Base-by-base conservation (phyloP, 2,797 vertebrate genomes). In the Anas bernieri region DNA sequence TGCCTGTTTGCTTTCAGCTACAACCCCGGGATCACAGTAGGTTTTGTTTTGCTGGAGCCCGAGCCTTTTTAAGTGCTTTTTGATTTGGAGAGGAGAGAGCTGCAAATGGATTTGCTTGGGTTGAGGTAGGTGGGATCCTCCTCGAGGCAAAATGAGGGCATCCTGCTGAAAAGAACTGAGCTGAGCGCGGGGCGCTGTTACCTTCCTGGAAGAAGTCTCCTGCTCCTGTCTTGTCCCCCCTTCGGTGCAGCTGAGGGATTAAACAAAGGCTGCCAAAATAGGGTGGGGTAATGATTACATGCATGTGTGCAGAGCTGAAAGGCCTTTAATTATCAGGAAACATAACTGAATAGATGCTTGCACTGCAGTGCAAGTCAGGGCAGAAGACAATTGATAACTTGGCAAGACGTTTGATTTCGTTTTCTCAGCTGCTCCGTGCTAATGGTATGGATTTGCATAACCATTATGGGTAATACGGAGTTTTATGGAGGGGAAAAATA, bases 271-370 rank as follows among this genome's bases (percentile, higher is more conserved):
- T 86, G 30, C 56, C 54, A 46, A 11, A 46, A 33, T 35, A 63
- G 82, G 70, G 52, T 70, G 82, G 61, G 45, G 69, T 88, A 20
- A 12, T 33, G 69, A 45, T 83, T 50, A 9, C 30, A 11, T 50
- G 68, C 22, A 5, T 39, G 6, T 48, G 56, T 54, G 77, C 39
- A 43, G 48, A 41, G 59, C 80, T 86, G 80, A 77, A 83, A 78
- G 52, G 66, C 72, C 92, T 92, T 86, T 93, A 73, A 92, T 96
- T 92, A 77, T 68, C 54, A 80, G 52, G 77, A 64, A 91, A 54
- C 66, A 52, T 88, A 83, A 95, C n/a, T 88, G 63, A 86, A 64
- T 66, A 76, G 81, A 30, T 37, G 72, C 56, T 92, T 1, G 10
- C 18, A 5, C 37, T 54, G 66, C 69, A 22, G 52, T 17, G 59